Conservation (phyloP, 2,888 invertebrate genomes). For the Limnephilus lunatus region DNA sequence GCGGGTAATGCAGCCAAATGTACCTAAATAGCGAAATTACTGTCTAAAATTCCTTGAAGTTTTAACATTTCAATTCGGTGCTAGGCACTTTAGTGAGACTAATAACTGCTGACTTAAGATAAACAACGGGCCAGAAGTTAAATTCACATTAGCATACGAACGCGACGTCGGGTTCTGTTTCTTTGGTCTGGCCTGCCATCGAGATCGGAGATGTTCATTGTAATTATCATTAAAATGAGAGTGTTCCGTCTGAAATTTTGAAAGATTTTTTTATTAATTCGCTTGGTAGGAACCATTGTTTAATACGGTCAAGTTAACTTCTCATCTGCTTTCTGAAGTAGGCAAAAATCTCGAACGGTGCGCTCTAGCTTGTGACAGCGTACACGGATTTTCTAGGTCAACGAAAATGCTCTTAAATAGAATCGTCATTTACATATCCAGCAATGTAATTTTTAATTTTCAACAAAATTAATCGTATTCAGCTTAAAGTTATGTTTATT, state of each 20-base stretch:
- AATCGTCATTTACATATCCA: too few species aligned
- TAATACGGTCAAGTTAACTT: background rate
- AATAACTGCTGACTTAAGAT: conserved; percentile 54
- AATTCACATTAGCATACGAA: conserved; percentile 56
- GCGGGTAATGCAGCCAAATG: background rate
- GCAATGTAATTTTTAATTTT: too few species aligned
- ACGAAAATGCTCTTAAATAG: background rate
- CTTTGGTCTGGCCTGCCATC: conserved; percentile 11
- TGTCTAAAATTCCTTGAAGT: conserved; percentile 14
- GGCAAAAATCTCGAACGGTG: background rate
- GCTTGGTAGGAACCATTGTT: background rate
- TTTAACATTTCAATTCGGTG: conserved; percentile 40
- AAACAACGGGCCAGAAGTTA: conserved; percentile 60
- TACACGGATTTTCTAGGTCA: background rate
- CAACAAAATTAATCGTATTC: too few species aligned
- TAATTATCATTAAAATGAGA: background rate
- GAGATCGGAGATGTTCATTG: conserved; percentile 21
- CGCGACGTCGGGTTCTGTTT: background rate
- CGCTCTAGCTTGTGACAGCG: background rate
- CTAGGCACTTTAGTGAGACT: conserved; percentile 35
- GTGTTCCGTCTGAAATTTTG: background rate
- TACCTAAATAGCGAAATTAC: conserved; percentile 16
- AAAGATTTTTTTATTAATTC: background rate
- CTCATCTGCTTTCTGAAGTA: background rate
- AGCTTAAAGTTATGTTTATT: too few species aligned